A percentile compares a stretch with the other conserved stretches of the same genome.
phyloP scores from a whole-genome alignment of 2,888 invertebrate species.

The Ligdia adustata region DNA sequence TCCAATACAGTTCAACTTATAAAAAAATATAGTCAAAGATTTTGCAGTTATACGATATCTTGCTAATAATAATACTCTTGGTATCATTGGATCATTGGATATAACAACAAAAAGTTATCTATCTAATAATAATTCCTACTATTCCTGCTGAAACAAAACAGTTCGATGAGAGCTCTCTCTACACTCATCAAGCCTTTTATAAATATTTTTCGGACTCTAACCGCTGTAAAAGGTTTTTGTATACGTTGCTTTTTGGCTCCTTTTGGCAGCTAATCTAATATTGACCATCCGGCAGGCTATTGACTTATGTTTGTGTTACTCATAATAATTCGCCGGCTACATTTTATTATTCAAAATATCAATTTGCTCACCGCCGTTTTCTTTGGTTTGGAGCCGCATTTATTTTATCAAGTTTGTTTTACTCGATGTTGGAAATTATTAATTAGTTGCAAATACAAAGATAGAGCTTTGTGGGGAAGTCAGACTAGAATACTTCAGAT shows the following conservation, averaged over 20 bases:
- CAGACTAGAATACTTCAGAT: constrained; percentile 10
- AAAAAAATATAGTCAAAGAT: too few species aligned
- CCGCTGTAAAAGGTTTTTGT: constrained; percentile 84
- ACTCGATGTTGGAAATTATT: constrained; percentile 37
- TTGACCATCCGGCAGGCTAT: constrained; percentile 82
- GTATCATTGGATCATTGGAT: too few species aligned
- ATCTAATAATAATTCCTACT: constrained; percentile 16
- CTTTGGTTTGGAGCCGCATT: constrained; percentile 56
- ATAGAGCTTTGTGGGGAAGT: constrained; percentile 12
- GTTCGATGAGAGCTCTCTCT: constrained; percentile 55
- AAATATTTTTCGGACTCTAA: constrained; percentile 80
- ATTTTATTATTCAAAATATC: constrained; percentile 84
- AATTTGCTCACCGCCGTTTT: constrained; percentile 74
- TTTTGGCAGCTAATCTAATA: constrained; percentile 83
- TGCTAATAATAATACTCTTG: too few species aligned
- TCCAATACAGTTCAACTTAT: too few species aligned
- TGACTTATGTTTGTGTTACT: constrained; percentile 82
- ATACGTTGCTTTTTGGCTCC: constrained; percentile 84
- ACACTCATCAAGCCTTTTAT: constrained; percentile 60
- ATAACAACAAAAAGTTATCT: too few species aligned
- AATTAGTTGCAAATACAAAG: constrained; percentile 40
- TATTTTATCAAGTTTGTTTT: constrained; percentile 49
- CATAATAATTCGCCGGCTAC: constrained; percentile 77
- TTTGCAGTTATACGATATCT: too few species aligned
- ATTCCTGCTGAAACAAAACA: constrained; percentile 19